Conservation (phyloP, 2,113 vertebrate species). For the Platycercus adscitus region DNA sequence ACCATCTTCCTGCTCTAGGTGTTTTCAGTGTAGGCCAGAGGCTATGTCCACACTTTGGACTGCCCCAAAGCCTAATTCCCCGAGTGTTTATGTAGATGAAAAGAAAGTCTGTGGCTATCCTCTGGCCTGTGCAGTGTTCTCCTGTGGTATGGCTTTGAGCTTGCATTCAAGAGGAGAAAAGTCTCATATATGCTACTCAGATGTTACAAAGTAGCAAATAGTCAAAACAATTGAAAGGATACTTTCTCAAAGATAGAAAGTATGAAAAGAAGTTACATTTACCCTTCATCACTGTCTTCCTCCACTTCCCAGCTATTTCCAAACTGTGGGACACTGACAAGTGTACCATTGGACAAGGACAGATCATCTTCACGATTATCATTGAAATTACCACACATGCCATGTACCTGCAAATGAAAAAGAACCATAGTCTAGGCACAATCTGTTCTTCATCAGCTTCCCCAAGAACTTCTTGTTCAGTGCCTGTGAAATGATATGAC, state of each 20-base stretch:
- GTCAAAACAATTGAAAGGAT: not conserved
- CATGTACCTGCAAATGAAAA: conserved; percentile 57
- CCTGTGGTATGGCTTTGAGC: not conserved
- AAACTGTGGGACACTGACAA: conserved; percentile 47
- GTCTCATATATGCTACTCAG: not conserved
- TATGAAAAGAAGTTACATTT: not conserved
- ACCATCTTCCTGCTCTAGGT: not conserved
- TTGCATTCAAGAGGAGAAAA: not conserved
- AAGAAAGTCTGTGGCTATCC: not conserved
- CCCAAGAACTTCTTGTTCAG: not conserved
- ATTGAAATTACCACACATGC: conserved; percentile 76
- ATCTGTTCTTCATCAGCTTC: not conserved
- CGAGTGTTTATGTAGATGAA: too few relatives aligned
- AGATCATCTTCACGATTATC: conserved; percentile 40
- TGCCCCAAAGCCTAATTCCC: not conserved
- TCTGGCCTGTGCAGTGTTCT: not conserved
- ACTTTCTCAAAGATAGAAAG: not conserved
- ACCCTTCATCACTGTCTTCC: conserved; percentile 57
- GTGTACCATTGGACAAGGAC: conserved; percentile 38
- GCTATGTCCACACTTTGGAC: too few relatives aligned
- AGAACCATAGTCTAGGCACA: not conserved
- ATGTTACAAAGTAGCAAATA: not conserved
- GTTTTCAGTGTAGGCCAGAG: not conserved
- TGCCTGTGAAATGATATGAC: not conserved
- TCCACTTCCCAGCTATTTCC: conserved; percentile 76